Base-by-base conservation (phyloP, 2,113 vertebrate genomes). In the Stercorarius parasiticus region DNA sequence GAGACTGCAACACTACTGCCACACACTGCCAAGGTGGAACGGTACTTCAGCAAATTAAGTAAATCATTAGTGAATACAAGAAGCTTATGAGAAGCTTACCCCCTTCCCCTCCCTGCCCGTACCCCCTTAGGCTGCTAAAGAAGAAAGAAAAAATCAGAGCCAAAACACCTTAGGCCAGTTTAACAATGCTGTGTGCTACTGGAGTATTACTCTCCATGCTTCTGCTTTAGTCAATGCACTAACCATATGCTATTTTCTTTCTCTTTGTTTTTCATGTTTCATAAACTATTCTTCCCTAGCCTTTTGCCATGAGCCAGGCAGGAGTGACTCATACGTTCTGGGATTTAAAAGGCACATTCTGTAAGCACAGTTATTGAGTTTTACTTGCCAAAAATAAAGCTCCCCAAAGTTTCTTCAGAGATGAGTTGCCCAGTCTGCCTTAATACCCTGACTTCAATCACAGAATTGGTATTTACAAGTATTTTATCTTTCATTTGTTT, bases 321-420 rank as follows among this genome's bases (percentile, higher is more conserved):
- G 67, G 17, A 93, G 9, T 95, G 95, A 97, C 76, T 97, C 90
- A 92, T 82, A 78, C 43, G 21, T 92, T 82, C 76, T 86, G 77
- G 52, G 76, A 97, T 78, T 95, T 86, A 88, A 96, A 93, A 92
- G 64, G 59, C 47, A 86, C 38, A 90, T 66, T 92, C 23, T 86
- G 32, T 69, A 83, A 79, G 45, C 29, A n/a, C 27, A 78, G 42
- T 79, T n/a, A 84, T 50, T 53, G 20, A 86, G 32, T 47, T n/a
- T 79, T 69, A 76, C 69, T 72, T 86, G 72, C 55, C 86, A 93
- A 90, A 95, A 92, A 62, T 53, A 94, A 90, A 96, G 34, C 50
- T 95, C 18, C 26, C 26, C 4, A 11, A 78, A 81, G 47, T 72
- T 95, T 86, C 76, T 88, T 59, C 52, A 56, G 69, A 92, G 25